Evolutionary conservation across 2,113 vertebrate species (phyloP).

Genomic region (Perccottus glenii): DNA sequence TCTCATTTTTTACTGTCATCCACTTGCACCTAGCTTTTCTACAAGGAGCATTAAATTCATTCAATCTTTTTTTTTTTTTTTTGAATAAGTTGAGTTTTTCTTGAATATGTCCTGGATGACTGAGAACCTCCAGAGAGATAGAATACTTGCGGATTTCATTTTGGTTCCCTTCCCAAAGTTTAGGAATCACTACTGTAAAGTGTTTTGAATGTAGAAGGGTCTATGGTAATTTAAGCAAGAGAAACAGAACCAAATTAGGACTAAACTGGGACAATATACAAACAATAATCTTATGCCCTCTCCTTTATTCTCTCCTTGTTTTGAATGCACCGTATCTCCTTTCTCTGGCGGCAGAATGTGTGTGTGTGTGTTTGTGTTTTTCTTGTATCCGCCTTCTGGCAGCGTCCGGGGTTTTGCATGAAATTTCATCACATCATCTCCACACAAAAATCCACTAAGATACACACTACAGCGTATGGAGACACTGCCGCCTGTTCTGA

Average conservation of each 20-base stretch:
- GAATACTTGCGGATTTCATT: too few species aligned
- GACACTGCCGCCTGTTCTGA: slow-evolving; percentile 32
- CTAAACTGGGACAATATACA: slow-evolving; percentile 24
- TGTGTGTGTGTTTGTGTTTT: slow-evolving; percentile 20
- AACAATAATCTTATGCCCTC: slow-evolving; percentile 43
- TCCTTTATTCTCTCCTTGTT: slow-evolving; percentile 39
- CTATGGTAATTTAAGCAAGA: not conserved
- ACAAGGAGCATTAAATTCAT: too few species aligned
- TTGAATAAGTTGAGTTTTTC: too few species aligned
- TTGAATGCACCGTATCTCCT: slow-evolving; percentile 49
- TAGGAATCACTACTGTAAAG: too few species aligned
- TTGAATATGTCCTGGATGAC: too few species aligned
- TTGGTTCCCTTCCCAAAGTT: too few species aligned
- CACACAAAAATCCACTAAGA: slow-evolving; percentile 27
- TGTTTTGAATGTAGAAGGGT: too few species aligned
- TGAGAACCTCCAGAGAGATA: too few species aligned
- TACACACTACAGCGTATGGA: slow-evolving; percentile 14
- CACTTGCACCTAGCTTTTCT: too few species aligned
- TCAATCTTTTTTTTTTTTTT: too few species aligned
- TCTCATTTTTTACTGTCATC: too few species aligned
- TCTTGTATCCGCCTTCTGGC: slow-evolving; percentile 43
- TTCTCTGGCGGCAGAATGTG: slow-evolving; percentile 33
- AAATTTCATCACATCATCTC: slow-evolving; percentile 72
- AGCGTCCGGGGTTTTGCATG: slow-evolving; percentile 69
- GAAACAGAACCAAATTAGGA: not conserved